A percentile compares a stretch with the other conserved stretches of the same genome.
These are phyloP conservation scores for Syngnathus acus DNA, from an alignment of 2,797 vertebrate species.

Conservation along the genomic window DNA sequence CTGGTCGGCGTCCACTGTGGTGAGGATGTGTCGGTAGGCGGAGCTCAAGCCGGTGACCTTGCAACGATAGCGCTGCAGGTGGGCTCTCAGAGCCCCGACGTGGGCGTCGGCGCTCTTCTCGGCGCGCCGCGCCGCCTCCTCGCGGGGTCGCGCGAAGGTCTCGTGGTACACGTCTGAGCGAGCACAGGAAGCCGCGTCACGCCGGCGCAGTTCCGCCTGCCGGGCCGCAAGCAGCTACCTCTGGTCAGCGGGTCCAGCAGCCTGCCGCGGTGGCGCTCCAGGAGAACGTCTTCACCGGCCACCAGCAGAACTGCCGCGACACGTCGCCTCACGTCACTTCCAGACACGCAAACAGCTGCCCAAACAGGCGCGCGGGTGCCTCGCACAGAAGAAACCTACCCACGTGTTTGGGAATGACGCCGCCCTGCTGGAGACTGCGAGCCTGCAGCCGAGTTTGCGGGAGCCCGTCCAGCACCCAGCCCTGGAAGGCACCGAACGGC, in stretches of 20 bases:
- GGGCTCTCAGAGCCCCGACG: constrained; percentile 53
- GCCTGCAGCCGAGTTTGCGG: constrained; percentile 78
- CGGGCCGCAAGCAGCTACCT: constrained; percentile 56
- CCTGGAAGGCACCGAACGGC: constrained; percentile 57
- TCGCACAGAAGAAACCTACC: constrained; percentile 66
- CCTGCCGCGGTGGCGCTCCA: constrained; percentile 78
- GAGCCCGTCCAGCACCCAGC: constrained; percentile 85
- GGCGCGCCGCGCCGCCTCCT: constrained; percentile 56
- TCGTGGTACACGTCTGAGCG: constrained; percentile 44
- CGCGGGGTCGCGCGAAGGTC: constrained; percentile 68
- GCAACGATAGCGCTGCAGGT: constrained; percentile 66
- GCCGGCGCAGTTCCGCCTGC: neutral
- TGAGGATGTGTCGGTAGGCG: constrained; percentile 69
- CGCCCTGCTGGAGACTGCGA: constrained; percentile 72
- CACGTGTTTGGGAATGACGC: constrained; percentile 77
- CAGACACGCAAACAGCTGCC: constrained; percentile 4
- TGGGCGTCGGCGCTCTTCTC: constrained; percentile 36
- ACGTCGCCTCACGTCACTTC: neutral
- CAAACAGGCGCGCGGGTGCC: no score
- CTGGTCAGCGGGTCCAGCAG: constrained; percentile 74
- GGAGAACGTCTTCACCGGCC: constrained; percentile 76
- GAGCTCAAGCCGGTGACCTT: constrained; percentile 66
- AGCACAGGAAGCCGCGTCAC: constrained; percentile 28
- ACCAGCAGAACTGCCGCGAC: constrained; percentile 74
- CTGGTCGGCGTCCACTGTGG: constrained; percentile 77